Base-by-base conservation (phyloP, 2,797 vertebrate species). In the Morelia viridis region DNA sequence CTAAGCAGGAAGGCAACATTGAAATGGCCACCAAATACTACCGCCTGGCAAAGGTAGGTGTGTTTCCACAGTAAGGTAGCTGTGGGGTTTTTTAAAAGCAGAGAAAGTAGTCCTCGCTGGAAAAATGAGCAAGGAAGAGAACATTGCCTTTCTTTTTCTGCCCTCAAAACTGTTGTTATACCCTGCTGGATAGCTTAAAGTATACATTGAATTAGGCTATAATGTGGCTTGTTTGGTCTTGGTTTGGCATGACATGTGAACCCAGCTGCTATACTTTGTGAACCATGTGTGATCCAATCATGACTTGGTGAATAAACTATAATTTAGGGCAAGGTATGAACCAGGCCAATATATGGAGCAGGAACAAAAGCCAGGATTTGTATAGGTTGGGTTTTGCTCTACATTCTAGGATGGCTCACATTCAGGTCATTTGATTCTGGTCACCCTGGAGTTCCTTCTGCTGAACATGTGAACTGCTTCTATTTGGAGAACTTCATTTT, bases 1-100 rank as follows among this genome's bases (percentile, higher is more conserved):
- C 98, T 95, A 99, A 99, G 94, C 98, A 98, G 94, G 95, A 95
- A 1, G 98, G 98, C 0, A 95, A 98, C 92, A 96, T 97, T 0
- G 97, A 98, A 8, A 89, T 94, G 6, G 98, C 98, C 85, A 94
- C 98, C 85, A 98, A 96, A 62, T 95, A 97, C 93, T 98, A 98
- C 93, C 94, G 98, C 35, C 95, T 97, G 56, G 98, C 98, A 91
- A 99, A 99, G 98, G 99, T 99, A 95, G 0, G 91, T 93, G 53
- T 26, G 0, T 4, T 57, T 28, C 26, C 15, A 17, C 46, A 53
- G 28, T 15, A 24, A 35, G 26, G 15, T 28, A 12, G 3, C 50
- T 8, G 0, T 56, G 26, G 7, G 4, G 2, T 53, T 71, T 68
- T 19, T 13, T 15, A 91, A 19, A 35, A 60, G 35, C 24, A 15